Evolutionary conservation across 2,113 vertebrate genomes (phyloP).

Genomic region (Cyanoderma ruficeps): DNA sequence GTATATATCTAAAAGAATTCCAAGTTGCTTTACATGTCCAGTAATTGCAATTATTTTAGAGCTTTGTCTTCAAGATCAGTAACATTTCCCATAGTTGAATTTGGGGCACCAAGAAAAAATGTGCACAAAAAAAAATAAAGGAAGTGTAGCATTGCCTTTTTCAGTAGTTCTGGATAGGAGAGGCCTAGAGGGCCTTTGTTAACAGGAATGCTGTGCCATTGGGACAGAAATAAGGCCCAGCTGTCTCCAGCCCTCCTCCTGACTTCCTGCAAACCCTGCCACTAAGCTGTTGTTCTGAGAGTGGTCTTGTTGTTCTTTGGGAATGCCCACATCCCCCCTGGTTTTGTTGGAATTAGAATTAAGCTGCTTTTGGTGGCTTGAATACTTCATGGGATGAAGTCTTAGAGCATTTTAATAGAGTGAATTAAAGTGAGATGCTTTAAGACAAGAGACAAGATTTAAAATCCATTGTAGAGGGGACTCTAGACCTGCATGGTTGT

Average conservation of each 20-base stretch:
- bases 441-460: background rate
- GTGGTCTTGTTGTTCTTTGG: background rate
- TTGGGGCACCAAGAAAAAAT: background rate
- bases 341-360: background rate
- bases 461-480: background rate
- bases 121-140: background rate
- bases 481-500: background rate
- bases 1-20: background rate
- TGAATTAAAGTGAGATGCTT: background rate
- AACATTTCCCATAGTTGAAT: background rate
- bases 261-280: background rate
- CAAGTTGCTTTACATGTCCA: background rate
- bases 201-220: accelerated
- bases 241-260: background rate
- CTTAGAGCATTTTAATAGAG: background rate
- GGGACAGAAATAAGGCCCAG: background rate
- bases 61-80: background rate
- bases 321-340: background rate
- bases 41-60: background rate
- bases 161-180: background rate
- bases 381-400: background rate
- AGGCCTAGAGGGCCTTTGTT: background rate
- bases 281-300: background rate
- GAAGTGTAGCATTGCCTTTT: accelerated
- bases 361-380: background rate